phyloP scores from a whole-genome alignment of 2,797 vertebrate genomes.

The Pipistrellus pygmaeus region DNA sequence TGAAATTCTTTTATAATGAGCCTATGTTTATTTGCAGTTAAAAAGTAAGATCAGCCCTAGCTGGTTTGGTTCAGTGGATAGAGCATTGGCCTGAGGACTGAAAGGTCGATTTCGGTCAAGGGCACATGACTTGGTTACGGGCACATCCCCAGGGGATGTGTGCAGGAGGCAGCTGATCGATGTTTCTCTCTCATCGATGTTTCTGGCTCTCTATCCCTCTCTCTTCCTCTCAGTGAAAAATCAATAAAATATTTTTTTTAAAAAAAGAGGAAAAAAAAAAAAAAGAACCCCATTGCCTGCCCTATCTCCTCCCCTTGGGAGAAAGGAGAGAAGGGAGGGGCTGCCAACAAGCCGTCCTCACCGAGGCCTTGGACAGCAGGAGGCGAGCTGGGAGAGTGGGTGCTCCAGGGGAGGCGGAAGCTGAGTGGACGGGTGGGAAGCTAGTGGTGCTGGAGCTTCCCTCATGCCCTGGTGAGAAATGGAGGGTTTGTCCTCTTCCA shows the following conservation, averaged over 20 bases:
- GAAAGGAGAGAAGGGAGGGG: neutral
- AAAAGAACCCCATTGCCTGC: neutral
- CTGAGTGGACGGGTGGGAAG: neutral
- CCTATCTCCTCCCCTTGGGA: neutral
- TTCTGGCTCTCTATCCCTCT: too few species aligned
- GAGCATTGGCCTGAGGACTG: too few species aligned
- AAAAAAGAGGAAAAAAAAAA: too few species aligned
- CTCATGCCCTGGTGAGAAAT: neutral
- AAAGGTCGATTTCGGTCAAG: too few species aligned
- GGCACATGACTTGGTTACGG: too few species aligned
- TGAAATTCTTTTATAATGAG: constrained; percentile 9
- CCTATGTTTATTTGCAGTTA: constrained; percentile 8
- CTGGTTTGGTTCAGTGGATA: too few species aligned
- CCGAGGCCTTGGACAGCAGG: accelerated
- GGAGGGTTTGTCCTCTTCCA: constrained; percentile 18
- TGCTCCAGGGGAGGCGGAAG: neutral
- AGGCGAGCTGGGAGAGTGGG: neutral
- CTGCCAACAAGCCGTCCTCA: neutral
- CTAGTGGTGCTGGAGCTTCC: neutral
- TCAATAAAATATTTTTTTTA: too few species aligned
- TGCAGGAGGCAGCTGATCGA: too few species aligned
- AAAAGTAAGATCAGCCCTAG: neutral
- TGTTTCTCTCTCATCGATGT: too few species aligned
- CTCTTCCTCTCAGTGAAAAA: too few species aligned
- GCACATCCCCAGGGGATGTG: too few species aligned